Evolutionary conservation across 2,113 vertebrate genomes (phyloP).

Genomic region (Tragelaphus imberbis): DNA sequence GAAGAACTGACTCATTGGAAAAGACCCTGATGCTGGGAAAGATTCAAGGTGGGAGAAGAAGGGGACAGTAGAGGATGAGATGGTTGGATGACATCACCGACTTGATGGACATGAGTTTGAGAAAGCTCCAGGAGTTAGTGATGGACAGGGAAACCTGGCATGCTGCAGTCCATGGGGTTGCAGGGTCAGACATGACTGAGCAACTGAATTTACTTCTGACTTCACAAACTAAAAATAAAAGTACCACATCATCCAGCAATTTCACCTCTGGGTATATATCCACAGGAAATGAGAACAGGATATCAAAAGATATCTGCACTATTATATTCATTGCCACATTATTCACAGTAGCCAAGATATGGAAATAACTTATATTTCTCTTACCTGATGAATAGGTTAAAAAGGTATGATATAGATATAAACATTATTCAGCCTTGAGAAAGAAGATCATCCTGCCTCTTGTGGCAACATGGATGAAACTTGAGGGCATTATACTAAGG

Average conservation of each 20-base stretch:
- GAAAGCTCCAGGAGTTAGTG: background rate
- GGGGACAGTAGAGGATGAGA: background rate
- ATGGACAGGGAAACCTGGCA: background rate
- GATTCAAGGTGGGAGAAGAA: background rate
- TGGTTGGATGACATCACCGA: background rate
- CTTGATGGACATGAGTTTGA: background rate
- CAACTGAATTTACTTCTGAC: background rate
- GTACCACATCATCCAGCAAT: background rate
- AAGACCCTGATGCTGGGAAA: background rate
- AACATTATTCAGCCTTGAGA: background rate
- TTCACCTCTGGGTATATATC: background rate
- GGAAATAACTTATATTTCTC: background rate
- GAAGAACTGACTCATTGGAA: background rate
- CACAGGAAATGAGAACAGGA: background rate
- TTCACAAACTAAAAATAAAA: background rate
- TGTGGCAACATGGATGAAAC: background rate
- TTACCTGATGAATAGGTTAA: background rate
- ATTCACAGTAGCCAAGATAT: background rate
- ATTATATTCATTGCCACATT: background rate
- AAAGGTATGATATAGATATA: background rate
- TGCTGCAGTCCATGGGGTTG: background rate
- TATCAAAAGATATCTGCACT: background rate
- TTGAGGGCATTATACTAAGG: background rate
- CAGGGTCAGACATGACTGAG: background rate
- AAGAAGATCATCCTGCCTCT: background rate